phyloP scores from a whole-genome alignment of 1,140 invertebrate species.

The Heliconius congener region DNA sequence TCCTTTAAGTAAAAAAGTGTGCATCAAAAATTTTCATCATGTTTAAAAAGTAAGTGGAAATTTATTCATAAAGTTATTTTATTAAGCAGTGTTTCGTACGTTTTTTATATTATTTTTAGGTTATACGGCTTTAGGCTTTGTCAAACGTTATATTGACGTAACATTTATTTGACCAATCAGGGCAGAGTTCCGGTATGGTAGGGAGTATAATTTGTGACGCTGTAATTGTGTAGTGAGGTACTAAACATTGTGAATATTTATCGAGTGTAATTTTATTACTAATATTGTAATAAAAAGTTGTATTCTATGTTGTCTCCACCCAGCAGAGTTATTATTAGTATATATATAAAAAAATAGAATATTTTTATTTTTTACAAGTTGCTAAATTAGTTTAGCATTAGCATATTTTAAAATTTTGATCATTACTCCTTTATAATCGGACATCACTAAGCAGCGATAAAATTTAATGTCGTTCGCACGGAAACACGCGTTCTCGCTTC shows the following conservation, averaged over 20 bases:
- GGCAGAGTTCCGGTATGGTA: constrained; percentile 17
- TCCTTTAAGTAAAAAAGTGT: constrained; percentile 18
- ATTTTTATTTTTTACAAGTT: neutral
- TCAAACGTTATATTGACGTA: constrained; percentile 57
- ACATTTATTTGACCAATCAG: constrained; percentile 40
- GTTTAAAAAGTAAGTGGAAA: constrained; percentile 74
- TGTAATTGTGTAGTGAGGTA: constrained; percentile 33
- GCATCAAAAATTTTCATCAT: constrained; percentile 48
- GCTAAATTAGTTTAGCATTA: neutral
- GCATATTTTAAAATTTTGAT: neutral
- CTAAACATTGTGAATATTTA: neutral
- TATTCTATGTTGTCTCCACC: neutral
- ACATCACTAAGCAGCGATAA: constrained; percentile 32
- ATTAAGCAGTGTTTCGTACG: neutral
- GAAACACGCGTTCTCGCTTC: constrained; percentile 6
- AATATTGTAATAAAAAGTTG: neutral
- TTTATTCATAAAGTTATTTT: constrained; percentile 21
- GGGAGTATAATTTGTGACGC: constrained; percentile 26
- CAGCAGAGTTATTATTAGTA: neutral
- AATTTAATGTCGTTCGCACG: constrained; percentile 16
- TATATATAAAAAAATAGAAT: neutral
- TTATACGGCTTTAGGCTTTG: constrained; percentile 43
- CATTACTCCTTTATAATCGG: neutral
- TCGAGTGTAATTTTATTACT: neutral
- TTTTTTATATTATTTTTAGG: constrained; percentile 34